These are phyloP conservation scores for Ibidorhyncha struthersii DNA, from an alignment of 2,113 vertebrate species.

Conservation along the genomic window DNA sequence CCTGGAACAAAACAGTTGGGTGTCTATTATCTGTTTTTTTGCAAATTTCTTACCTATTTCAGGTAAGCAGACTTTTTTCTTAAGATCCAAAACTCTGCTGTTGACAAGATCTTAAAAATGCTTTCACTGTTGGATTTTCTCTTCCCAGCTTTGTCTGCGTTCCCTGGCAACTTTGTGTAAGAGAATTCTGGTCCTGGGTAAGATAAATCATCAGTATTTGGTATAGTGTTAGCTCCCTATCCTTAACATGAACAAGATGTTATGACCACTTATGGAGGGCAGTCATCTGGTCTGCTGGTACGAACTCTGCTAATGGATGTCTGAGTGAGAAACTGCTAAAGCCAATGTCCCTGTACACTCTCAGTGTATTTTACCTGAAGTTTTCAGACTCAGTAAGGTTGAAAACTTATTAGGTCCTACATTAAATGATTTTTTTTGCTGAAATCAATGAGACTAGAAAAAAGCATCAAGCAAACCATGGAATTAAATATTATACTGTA, in stretches of 20 bases:
- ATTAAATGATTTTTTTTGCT: neutral
- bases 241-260: rapidly evolving
- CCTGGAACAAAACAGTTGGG: neutral
- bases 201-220: neutral
- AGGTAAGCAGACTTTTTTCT: neutral
- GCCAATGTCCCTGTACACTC: neutral
- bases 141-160: neutral
- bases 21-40: neutral
- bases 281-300: neutral
- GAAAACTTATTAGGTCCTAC: neutral
- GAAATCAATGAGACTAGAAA: neutral
- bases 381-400: neutral
- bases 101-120: neutral
- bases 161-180: neutral
- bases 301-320: neutral
- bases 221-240: neutral
- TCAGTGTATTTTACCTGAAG: neutral
- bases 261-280: neutral
- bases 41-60: neutral
- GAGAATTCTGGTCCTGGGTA: neutral
- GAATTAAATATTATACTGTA: neutral
- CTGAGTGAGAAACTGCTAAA: neutral
- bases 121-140: neutral
- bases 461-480: neutral
- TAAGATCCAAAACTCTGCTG: neutral